A percentile compares a stretch with the other conserved stretches of the same genome.
Conservation (phyloP, 2,113 vertebrate species). For the Crotalus helleri region DNA sequence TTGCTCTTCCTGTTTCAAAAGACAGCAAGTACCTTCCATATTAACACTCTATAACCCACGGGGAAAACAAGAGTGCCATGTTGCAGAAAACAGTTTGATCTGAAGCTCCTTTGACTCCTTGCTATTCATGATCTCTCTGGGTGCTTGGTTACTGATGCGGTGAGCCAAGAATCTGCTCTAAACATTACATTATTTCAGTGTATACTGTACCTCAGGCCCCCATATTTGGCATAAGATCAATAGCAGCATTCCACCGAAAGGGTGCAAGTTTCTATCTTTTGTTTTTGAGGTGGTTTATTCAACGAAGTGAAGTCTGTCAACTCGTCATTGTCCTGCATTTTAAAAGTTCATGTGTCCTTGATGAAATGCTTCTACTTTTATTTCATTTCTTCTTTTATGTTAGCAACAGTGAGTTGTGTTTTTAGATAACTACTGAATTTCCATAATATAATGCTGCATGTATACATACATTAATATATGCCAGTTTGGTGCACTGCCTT, state of each 20-base stretch:
- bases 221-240: neutral
- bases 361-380: neutral
- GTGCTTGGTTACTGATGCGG: conserved; percentile 11
- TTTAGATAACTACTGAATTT: neutral
- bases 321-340: neutral
- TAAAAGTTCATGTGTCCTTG: neutral
- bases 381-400: neutral
- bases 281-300: neutral
- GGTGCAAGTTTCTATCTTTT: neutral
- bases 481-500: neutral
- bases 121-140: conserved; percentile 17
- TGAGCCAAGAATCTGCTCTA: neutral
- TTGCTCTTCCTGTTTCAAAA: neutral
- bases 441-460: neutral
- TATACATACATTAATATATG: neutral
- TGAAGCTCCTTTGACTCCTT: neutral
- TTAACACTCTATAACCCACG: neutral
- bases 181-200: conserved; percentile 7
- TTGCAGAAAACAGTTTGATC: neutral
- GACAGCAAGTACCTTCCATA: neutral
- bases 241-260: neutral
- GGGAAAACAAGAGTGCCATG: neutral
- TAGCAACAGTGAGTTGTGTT: neutral
- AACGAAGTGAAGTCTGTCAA: neutral
- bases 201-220: neutral